Percentiles rank a stretch among this genome's conserved stretches.
These are phyloP conservation scores for Xiphophorus hellerii DNA, from an alignment of 2,113 vertebrate genomes.

Conservation along the genomic window DNA sequence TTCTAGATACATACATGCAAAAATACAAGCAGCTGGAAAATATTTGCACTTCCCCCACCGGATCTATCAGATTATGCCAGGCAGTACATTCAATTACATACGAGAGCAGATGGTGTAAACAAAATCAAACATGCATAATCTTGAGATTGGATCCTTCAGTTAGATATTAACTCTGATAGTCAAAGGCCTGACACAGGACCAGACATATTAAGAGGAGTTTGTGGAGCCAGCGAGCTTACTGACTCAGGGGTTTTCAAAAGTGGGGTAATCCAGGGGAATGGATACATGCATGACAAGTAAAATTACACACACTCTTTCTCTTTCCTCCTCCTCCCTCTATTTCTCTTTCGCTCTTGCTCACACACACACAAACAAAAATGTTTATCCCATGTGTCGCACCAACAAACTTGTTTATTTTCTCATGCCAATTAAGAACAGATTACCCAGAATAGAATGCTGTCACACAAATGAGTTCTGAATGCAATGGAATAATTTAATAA, in stretches of 20 bases:
- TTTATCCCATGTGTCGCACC: not conserved
- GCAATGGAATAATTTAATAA: slow-evolving; percentile 1
- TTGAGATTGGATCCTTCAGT: slow-evolving; percentile 64
- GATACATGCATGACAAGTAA: slow-evolving; percentile 11
- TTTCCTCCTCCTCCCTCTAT: not conserved
- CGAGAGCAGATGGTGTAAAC: slow-evolving; percentile 74
- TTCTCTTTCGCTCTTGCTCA: not conserved
- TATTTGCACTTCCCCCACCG: slow-evolving; percentile 15
- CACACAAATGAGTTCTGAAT: slow-evolving; percentile 24
- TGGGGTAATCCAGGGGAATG: slow-evolving; percentile 45
- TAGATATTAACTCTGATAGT: slow-evolving; percentile 66
- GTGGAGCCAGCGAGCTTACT: slow-evolving; percentile 44
- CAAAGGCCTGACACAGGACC: slow-evolving; percentile 68
- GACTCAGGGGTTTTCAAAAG: slow-evolving; percentile 64
- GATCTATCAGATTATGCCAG: slow-evolving; percentile 69
- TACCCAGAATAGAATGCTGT: slow-evolving; percentile 37
- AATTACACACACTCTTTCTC: not conserved
- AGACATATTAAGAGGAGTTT: slow-evolving; percentile 64
- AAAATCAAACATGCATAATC: slow-evolving; percentile 73
- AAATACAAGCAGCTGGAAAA: slow-evolving; percentile 22
- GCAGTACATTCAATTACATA: slow-evolving; percentile 74
- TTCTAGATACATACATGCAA: slow-evolving; percentile 13
- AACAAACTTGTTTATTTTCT: slow-evolving; percentile 52
- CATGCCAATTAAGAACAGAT: slow-evolving; percentile 55
- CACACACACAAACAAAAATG: not conserved